A percentile compares a stretch with the other conserved stretches of the same genome.
Evolutionary conservation across 2,113 vertebrate genomes (phyloP).

Genomic region (Phoenicopterus ruber): DNA sequence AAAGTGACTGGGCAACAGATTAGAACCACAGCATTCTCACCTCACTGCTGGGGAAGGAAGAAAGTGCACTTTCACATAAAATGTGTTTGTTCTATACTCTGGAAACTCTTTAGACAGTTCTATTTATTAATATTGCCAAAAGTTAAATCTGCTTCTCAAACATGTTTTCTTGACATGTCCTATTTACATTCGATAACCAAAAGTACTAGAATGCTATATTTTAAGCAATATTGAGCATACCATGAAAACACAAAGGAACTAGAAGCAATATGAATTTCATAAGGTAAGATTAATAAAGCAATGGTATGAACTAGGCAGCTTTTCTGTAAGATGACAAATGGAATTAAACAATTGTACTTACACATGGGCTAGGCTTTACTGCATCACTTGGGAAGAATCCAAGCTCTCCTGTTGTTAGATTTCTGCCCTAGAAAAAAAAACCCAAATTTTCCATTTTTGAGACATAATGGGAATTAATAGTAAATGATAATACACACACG

Average conservation of each 20-base stretch:
- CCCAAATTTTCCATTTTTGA: neutral
- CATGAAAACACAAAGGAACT: neutral
- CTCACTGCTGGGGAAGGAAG: neutral
- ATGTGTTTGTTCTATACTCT: neutral
- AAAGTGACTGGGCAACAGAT: slow-evolving; percentile 32
- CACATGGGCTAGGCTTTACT: slow-evolving; percentile 93
- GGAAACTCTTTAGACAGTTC: slow-evolving; percentile 10
- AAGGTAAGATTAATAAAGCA: slow-evolving; percentile 18
- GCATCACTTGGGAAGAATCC: slow-evolving; percentile 96
- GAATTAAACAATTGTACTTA: slow-evolving; percentile 75
- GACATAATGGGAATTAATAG: neutral
- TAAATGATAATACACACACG: neutral
- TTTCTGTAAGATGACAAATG: neutral
- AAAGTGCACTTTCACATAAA: neutral
- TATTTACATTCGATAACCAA: neutral
- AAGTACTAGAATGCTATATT: neutral
- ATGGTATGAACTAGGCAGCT: neutral
- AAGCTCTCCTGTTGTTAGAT: slow-evolving; percentile 87
- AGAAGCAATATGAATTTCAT: neutral
- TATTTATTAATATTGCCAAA: slow-evolving; percentile 19
- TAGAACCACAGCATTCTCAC: neutral
- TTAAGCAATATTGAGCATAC: neutral
- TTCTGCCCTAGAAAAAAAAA: slow-evolving; percentile 84
- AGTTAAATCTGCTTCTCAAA: neutral
- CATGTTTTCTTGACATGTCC: neutral